Evolutionary conservation across 2,888 invertebrate genomes (phyloP), one percentile per base, ranked within the genome.

Genomic region (Cheilosia scutellata): DNA sequence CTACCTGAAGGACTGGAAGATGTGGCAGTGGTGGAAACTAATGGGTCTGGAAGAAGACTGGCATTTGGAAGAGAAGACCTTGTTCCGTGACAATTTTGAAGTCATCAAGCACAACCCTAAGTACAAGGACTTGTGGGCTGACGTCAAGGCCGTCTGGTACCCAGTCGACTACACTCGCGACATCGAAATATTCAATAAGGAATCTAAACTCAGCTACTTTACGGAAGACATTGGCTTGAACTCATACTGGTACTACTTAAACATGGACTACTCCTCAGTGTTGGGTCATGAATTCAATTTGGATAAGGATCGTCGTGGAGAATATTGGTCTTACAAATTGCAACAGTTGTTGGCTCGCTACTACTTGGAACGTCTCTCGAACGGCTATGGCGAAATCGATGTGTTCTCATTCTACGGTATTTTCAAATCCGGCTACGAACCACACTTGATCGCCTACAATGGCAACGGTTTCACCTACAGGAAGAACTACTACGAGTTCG

Each of bases 361-460:
- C 92, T 95, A 96, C 90, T 93, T 96, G 92, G 96, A 96, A 91
- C 95, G 96, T 91, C 92, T 96, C 72, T 95, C 95, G 9, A 95
- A 95, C 89, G 95, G 94, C 82, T 93, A 95, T 62, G 94, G 95
- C n/a, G 95, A 95, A 86, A 95, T 96, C 86, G 93, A 94, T 33
- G 93, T 93, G 9, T 93, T 95, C 79, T 93, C 94, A 33, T 93
- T 93, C 89, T 92, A 93, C 82, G 90, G 91, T 57, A 91, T 93
- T 62, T 92, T 95, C 62, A 91, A 94, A 87, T 92, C 94, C 82
- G 95, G 95, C 9, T 96, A 94, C 91, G 93, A 94, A 62, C 94
- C 96, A 60, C 94, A 95, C 78, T 92, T 96, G 87, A 92, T 94
- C 76, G 94, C 94, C 90, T 93, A 93, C 88, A 96, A 95, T 87